Base-by-base conservation (phyloP, 2,888 invertebrate species). In the Cynaeus angustus region DNA sequence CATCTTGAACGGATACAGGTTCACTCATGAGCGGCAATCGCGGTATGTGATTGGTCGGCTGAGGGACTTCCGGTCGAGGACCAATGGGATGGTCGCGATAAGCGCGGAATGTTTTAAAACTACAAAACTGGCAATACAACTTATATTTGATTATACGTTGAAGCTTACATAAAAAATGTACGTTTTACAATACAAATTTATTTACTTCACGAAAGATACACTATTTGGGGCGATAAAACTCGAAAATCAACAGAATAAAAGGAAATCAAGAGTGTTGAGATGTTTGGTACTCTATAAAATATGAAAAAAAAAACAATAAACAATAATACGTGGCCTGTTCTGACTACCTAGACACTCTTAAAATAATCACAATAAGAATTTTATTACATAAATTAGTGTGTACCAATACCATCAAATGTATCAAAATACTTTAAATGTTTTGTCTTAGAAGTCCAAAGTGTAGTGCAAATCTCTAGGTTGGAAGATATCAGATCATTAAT, bases 1-100 rank as follows among this genome's bases (percentile, higher is more conserved):
- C 91, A 91, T 90, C 84, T 89, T 81, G 66, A 61, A 72, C 73
- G 69, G 73, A 68, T 45, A 43, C 53, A 28, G 52, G 62, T 67
- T 21, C 50, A 33, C 13, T 55, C 55, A 46, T 43, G 62, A 50
- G 16, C 41, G 26, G 26, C 14, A 21, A 14, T n/a, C 28, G 55
- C 41, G 30, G 21, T 0, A 41, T 43, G 12, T 43, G 64, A 71
- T 71, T 73, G 73, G 73, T 26, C 43, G 16, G 9, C 10, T 10
- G 13, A 53, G 67, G 66, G 21, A 61, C 65, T 55, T 65, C 58
- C 30, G 46, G 21, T 26, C 4, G 30, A 3, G 16, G 14, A 8
- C 43, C 59, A 58, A 30, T 14, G 10, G 41, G 7, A 7, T 5
- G 7, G 28, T 8, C n/a, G 10, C 10, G 8, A 21, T 5, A 6